Evolutionary conservation across 2,113 vertebrate genomes (phyloP).

Genomic region (Albula glossodonta): DNA sequence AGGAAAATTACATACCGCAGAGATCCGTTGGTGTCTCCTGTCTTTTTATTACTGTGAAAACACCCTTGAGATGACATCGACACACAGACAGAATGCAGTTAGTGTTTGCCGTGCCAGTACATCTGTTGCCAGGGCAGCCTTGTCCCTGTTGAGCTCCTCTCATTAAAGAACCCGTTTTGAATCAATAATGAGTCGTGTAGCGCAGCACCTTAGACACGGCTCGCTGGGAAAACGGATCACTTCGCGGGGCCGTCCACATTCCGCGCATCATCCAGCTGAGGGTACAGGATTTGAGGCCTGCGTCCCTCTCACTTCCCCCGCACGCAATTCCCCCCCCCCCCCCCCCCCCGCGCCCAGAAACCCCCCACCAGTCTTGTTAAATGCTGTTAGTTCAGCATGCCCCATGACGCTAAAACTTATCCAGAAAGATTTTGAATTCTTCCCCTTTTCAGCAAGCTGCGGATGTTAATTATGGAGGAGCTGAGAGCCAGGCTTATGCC

Average conservation of each 20-base stretch:
- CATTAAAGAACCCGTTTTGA: neutral
- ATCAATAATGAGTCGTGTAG: neutral
- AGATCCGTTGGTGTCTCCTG: neutral
- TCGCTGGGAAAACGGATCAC: neutral
- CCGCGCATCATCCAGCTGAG: neutral
- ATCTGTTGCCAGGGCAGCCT: neutral
- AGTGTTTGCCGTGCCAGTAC: neutral
- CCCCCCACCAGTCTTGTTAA: neutral
- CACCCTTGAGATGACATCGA: neutral
- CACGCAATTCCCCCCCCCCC: neutral
- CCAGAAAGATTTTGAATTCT: conserved; percentile 25
- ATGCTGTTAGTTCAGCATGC: conserved; percentile 1
- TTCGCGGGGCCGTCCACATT: neutral
- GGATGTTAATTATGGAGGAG: conserved; percentile 28
- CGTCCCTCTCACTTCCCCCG: neutral
- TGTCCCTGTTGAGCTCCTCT: neutral
- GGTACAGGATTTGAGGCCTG: neutral
- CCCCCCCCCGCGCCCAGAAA: neutral
- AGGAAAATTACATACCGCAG: neutral
- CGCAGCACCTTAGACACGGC: neutral
- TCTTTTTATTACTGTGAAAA: neutral
- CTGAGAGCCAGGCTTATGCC: conserved; percentile 4
- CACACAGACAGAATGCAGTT: neutral
- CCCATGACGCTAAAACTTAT: conserved; percentile 12
- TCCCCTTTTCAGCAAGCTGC: conserved; percentile 10